Base-by-base conservation (phyloP, 2,113 vertebrate genomes). In the Osmerus eperlanus region DNA sequence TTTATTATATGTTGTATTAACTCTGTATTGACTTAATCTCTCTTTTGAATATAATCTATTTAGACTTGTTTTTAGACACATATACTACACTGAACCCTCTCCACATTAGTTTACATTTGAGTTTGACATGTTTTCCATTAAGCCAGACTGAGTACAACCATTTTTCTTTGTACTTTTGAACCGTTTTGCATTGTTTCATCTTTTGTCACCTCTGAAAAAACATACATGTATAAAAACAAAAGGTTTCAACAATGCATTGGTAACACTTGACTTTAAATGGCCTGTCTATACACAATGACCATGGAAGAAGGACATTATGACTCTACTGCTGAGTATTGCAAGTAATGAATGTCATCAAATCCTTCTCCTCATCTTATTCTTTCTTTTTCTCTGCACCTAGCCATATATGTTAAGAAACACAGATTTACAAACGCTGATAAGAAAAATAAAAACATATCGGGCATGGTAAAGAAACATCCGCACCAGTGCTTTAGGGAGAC, bases 401-500 rank as follows among this genome's bases (percentile, higher is more conserved):
- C 18, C 32, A 36, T 5, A 8, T 65, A 36, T 29, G 18, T 15
- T 41, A 36, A 47, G 36, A 54, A 9, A 67, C 65, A 67, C 65
- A 21, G 47, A 16, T 53, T 53, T 65, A 72, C 76, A 78, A 81
- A 86, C 83, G 84, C 72, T 74, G 51, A 28, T 83, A 71, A 73
- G 78, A 71, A 78, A 86, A 85, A 84, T 54, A 81, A 84, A 88
- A 79, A 32, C 28, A 68, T 77, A 65, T 85, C 84, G 87, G 90
- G 89, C 81, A 81, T 87, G 84, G 72, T 84, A 86, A 77, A 63
- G 75, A 85, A 84, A 84, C 84, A 76, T 73, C 73, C 85, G 72
- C 84, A 67, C 66, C 80, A 87, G 88, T 89, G 88, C 85, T 78
- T 73, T 84, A 68, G 74, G 81, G 75, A 81, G 81, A 81, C 68